phyloP scores from a whole-genome alignment of 2,113 vertebrate genomes.

The Erythrocercus mccallii region DNA sequence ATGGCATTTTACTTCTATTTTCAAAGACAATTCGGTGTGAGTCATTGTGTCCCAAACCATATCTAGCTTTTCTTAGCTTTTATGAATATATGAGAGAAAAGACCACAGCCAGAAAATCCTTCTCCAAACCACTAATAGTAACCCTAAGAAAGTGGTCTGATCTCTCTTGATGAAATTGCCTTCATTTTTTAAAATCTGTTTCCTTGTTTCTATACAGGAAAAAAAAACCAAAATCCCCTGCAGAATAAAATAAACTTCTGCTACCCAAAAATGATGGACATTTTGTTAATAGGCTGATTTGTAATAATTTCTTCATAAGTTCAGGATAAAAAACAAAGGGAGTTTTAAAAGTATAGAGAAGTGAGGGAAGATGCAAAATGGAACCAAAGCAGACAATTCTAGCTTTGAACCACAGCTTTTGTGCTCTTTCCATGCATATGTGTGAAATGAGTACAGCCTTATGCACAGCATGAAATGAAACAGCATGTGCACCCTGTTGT shows the following conservation, averaged over 20 bases:
- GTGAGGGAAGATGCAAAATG: background rate
- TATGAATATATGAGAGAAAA: constrained; percentile 15
- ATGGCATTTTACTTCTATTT: constrained; percentile 56
- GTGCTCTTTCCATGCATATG: background rate
- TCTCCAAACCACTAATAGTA: constrained; percentile 46
- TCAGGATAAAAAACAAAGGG: background rate
- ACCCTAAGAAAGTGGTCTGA: constrained; percentile 5
- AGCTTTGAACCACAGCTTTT: background rate
- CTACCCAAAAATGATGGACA: background rate
- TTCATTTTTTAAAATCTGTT: background rate
- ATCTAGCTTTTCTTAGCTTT: constrained; percentile 50
- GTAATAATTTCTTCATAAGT: background rate
- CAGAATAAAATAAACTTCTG: background rate
- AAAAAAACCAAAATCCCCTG: background rate
- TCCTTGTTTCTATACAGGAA: background rate
- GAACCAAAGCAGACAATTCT: background rate
- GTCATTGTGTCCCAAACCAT: constrained; percentile 32
- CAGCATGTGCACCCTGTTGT: background rate
- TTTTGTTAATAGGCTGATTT: background rate
- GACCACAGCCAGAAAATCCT: background rate
- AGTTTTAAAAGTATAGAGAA: background rate
- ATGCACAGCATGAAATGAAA: background rate
- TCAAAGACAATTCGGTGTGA: constrained; percentile 7
- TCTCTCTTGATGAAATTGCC: constrained; percentile 8
- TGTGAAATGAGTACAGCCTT: background rate